These are phyloP conservation scores for Malurus alboscapulatus DNA, from an alignment of 2,113 vertebrate genomes.

Conservation along the genomic window DNA sequence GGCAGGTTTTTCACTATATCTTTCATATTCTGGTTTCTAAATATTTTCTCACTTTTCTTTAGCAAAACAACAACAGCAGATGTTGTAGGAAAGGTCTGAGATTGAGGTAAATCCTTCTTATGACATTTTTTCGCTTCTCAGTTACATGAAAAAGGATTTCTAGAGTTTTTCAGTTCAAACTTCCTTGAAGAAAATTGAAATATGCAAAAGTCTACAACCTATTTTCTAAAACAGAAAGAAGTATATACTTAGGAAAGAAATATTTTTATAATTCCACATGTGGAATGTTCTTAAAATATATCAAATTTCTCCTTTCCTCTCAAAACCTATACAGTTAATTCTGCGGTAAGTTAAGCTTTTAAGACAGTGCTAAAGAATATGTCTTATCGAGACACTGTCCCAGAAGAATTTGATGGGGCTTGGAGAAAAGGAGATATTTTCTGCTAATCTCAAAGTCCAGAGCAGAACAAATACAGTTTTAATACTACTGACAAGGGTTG, in stretches of 20 bases:
- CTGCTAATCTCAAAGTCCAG: neutral
- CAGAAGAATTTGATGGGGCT: neutral
- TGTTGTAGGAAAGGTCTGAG: neutral
- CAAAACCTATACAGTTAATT: neutral
- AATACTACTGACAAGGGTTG: neutral
- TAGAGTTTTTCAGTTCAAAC: neutral
- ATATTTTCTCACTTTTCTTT: neutral
- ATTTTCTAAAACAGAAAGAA: neutral
- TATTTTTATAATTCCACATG: neutral
- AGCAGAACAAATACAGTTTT: neutral
- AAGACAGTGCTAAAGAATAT: neutral
- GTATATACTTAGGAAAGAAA: neutral
- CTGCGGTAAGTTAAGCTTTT: neutral
- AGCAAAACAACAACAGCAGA: neutral
- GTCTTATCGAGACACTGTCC: neutral
- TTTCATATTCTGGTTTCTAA: neutral
- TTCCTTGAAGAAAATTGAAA: neutral
- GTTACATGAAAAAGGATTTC: neutral
- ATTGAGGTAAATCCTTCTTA: neutral
- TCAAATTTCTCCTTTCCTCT: neutral
- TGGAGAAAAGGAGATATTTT: neutral
- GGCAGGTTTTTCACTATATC: neutral
- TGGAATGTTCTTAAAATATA: neutral
- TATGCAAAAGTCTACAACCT: neutral
- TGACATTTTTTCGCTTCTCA: neutral